Conservation (phyloP, 2,797 vertebrate species). For the Anisognathus igniventris region DNA sequence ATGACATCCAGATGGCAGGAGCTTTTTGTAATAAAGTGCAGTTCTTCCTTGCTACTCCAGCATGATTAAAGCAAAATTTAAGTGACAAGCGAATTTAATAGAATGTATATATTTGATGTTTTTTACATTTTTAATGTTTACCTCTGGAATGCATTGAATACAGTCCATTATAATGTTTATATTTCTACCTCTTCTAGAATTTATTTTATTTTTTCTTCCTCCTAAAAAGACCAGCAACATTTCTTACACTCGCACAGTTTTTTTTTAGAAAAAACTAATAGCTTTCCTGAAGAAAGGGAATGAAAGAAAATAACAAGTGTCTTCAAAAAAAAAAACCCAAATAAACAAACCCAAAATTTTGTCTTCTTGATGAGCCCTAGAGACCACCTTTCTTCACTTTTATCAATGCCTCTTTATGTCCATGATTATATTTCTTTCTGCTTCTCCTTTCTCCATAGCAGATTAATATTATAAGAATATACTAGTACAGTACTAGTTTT, state of each 20-base stretch:
- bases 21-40: background rate
- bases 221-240: background rate
- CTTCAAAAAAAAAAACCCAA: background rate
- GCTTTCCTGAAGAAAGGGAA: background rate
- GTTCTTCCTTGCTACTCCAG: background rate
- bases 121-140: background rate
- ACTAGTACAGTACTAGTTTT: background rate
- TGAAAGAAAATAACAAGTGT: background rate
- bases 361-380: background rate
- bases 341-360: rapidly evolving
- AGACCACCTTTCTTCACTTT: background rate
- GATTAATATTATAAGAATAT: background rate
- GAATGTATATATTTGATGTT: background rate
- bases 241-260: background rate
- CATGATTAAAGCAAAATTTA: background rate
- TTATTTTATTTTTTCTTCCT: background rate
- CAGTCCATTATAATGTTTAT: background rate
- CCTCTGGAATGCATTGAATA: background rate
- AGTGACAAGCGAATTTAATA: background rate
- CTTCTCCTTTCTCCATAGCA: background rate
- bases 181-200: background rate
- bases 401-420: background rate
- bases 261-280: background rate
- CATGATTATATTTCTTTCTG: background rate
- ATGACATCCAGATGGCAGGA: background rate